Base-by-base conservation (phyloP, 2,797 vertebrate species). In the Coilia nasus region DNA sequence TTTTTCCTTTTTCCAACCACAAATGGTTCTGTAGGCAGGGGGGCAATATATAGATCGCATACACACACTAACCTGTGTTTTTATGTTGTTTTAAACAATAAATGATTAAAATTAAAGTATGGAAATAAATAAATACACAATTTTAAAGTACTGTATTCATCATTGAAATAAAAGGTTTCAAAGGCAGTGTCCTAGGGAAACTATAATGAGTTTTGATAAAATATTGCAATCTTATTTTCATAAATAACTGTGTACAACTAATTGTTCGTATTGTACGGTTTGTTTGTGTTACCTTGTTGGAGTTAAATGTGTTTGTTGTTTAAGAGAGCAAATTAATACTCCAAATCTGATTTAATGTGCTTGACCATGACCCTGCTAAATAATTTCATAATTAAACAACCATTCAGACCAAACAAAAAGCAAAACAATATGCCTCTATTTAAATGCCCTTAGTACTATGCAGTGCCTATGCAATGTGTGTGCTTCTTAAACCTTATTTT, bases 11-110 rank as follows among this genome's bases (percentile, higher is more conserved):
- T 88, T 94, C 92, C 88, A 89, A 78, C 71, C 93, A 91, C 89
- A 91, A 91, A 93, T 94, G 93, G 92, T 93, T 93, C 89, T 94
- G 92, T 93, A 93, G 88, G 90, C 93, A 92, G 89, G 92, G 91
- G 91, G 90, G 89, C 91, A 91, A 90, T 91, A 93, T 41, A 41
- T 41, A 41, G 35, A 41, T 41, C 5, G 35, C 5, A 41, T 41
- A 41, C 35, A 41, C 35, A 41, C 35, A 41, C 35, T 41, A 5
- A 41, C 35, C 35, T 93, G 59, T 89, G 87, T 88, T 86, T 85
- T n/a, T 86, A 88, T 90, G 89, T 91, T 91, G 90, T 92, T 2
- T 2, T 41, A 41, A 41, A 41, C 35, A 41, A 41, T 41, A 41
- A 41, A 41, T 41, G n/a, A n/a, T n/a, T n/a, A n/a, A n/a, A n/a